Conservation (phyloP, 2,113 vertebrate species). For the Antechinus stuartii region DNA sequence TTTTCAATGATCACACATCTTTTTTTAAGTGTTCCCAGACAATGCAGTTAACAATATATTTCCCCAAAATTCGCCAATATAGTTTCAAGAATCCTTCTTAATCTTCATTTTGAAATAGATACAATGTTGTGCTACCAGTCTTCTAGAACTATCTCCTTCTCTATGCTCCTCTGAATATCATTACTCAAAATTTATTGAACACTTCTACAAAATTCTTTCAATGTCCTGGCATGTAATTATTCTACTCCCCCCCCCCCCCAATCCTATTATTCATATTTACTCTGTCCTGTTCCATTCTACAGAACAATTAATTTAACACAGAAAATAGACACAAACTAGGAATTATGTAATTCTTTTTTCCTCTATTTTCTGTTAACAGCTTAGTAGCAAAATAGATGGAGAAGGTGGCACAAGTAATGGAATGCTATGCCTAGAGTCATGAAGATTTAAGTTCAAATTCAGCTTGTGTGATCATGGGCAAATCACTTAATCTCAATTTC, state of each 20-base stretch:
- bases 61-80: neutral
- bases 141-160: neutral
- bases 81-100: too few species aligned
- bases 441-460: neutral
- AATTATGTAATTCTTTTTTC: neutral
- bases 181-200: neutral
- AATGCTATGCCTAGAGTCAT: neutral
- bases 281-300: neutral
- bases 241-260: neutral
- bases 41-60: constrained; percentile 29
- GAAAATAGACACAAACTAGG: neutral
- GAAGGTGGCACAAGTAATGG: neutral
- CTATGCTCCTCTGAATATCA: neutral
- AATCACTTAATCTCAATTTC: neutral
- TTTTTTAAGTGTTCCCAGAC: neutral
- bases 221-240: neutral
- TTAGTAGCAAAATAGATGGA: neutral
- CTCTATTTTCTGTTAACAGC: neutral
- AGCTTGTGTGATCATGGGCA: neutral
- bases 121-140: too few species aligned
- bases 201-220: neutral
- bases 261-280: neutral
- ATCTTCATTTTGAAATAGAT: too few species aligned
- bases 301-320: neutral
- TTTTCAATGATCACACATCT: constrained; percentile 10